A percentile compares a stretch with the other conserved stretches of the same genome.
phyloP scores from a whole-genome alignment of 2,113 vertebrate species.

The Elephantulus edwardii region DNA sequence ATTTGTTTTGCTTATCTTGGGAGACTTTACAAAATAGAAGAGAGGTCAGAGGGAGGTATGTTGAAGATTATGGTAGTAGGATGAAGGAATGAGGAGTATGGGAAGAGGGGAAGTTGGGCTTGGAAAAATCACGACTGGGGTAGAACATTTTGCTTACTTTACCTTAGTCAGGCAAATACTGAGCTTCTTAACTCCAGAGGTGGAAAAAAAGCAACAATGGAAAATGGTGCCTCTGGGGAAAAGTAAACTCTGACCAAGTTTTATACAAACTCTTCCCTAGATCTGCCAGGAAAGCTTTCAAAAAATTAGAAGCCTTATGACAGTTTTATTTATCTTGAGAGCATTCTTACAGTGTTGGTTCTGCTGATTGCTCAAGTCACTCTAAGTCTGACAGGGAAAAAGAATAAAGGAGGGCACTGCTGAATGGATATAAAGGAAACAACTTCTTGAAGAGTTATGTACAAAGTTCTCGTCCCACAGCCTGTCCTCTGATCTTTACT shows the following conservation, averaged over 20 bases:
- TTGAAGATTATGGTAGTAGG: background rate
- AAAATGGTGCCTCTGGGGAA: slow-evolving; percentile 45
- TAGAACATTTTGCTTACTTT: slow-evolving; percentile 49
- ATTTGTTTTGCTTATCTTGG: slow-evolving; percentile 59
- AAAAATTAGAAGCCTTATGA: slow-evolving; percentile 41
- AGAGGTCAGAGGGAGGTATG: background rate
- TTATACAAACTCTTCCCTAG: slow-evolving; percentile 45
- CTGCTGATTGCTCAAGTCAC: slow-evolving; percentile 37
- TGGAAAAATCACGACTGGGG: background rate
- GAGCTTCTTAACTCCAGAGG: slow-evolving; percentile 44
- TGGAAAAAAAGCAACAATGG: slow-evolving; percentile 28
- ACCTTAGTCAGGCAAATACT: slow-evolving; percentile 40
- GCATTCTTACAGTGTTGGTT: slow-evolving; percentile 29
- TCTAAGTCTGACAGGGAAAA: slow-evolving; percentile 7
- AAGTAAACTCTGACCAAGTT: slow-evolving; percentile 47
- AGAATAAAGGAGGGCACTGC: background rate
- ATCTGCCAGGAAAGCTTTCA: slow-evolving; percentile 32
- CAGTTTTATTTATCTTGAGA: slow-evolving; percentile 25
- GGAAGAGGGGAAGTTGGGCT: background rate
- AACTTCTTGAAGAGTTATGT: slow-evolving; percentile 6
- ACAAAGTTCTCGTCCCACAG: slow-evolving; percentile 7
- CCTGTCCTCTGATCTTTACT: slow-evolving; percentile 21
- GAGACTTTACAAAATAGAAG: background rate
- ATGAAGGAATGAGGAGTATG: background rate
- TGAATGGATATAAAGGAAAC: background rate